Base-by-base conservation (phyloP, 2,113 vertebrate species). In the Channa argus region DNA sequence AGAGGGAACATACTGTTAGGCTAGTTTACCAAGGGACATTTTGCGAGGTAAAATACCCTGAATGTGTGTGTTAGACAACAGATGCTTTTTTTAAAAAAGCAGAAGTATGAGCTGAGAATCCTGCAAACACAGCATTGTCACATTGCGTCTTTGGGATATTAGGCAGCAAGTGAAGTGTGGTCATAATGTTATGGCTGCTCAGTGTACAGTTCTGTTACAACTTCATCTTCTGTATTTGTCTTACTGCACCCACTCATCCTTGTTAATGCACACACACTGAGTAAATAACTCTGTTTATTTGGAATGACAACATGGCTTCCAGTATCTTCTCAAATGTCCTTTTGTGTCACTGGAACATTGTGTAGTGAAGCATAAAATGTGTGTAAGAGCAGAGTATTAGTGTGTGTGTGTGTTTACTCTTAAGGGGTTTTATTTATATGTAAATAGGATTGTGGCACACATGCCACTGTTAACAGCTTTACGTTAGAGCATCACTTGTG, bases 291-390 rank as follows among this genome's bases (percentile, higher is more conserved):
- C 47, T 69, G 56, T 89, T 76, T 76, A 86, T 82, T 65, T 2
- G 63, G 67, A 44, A 79, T 86, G 83, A 84, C 83, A 87, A 69
- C 73, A 62, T 64, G 41, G 74, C 74, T 82, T 74, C 74, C 74
- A 85, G 81, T 74, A 72, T 72, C 60, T 72, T 79, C 71, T 74
- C 37, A 71, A 67, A 70, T 58, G 77, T 77, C 74, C 54, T 63
- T 76, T 69, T 69, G 4, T 65, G 63, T 86, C 67, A 63, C 38
- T 55, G 68, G 52, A 84, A 77, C 67, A n/a, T 82, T 86, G 82
- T 70, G 77, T 55, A 72, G 46, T 33, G 84, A 71, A 63, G 82
- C 84, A 71, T 79, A 36, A 72, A 72, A 14, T 41, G 43, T 59
- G 39, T 58, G 45, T 54, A 52, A 41, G 49, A 14, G 54, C 60